Conservation (phyloP, 2,797 vertebrate species). For the Sardinella longiceps region DNA sequence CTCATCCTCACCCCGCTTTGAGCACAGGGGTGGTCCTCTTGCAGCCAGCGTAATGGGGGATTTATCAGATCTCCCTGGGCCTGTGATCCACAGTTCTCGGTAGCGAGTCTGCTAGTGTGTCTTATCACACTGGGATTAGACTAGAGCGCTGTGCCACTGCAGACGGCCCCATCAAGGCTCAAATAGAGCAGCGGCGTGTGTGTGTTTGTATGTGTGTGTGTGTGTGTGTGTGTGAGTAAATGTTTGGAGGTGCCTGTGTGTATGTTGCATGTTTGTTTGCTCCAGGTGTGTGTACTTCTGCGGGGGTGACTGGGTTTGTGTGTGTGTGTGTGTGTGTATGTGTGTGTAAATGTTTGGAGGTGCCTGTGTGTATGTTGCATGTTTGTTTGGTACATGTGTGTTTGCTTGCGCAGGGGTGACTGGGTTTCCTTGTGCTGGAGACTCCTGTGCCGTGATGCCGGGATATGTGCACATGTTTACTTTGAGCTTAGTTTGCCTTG, state of each 20-base stretch:
- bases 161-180: not conserved
- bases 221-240: not conserved
- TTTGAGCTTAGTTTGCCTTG: not conserved
- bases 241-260: not conserved
- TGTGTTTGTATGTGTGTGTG: not conserved
- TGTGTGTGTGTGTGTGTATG: not conserved
- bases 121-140: conserved; percentile 22
- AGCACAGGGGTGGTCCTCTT: conserved; percentile 45
- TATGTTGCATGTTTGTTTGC: not conserved
- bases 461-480: not conserved
- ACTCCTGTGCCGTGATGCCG: not conserved
- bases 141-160: not conserved
- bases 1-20: not conserved
- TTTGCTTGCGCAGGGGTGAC: not conserved
- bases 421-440: not conserved
- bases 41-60: conserved; percentile 45
- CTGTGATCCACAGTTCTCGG: conserved; percentile 44
- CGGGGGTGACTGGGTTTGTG: no score
- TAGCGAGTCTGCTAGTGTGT: conserved; percentile 12
- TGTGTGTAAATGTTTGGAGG: not conserved
- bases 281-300: no score
- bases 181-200: not conserved
- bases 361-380: no score
- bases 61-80: conserved; percentile 49
- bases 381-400: not conserved